A percentile compares a stretch with the other conserved stretches of the same genome.
phyloP scores from a whole-genome alignment of 2,888 invertebrate species.

The Caenorhabditis sulstoni region DNA sequence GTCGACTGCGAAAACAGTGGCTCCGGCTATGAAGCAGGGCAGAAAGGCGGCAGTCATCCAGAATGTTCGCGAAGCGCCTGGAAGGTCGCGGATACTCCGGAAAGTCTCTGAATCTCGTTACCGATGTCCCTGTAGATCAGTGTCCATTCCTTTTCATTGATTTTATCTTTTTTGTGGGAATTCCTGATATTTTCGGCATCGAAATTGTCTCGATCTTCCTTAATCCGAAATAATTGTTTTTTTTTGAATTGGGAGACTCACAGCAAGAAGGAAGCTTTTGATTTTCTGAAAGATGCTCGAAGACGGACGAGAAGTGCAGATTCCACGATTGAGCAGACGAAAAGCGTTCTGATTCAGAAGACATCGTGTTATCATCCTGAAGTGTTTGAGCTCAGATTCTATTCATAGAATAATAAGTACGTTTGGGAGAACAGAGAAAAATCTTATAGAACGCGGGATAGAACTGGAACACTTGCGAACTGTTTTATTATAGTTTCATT shows the following conservation, averaged over 20 bases:
- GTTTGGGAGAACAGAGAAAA: not conserved
- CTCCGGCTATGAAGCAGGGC: conserved; percentile 60
- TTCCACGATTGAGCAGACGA: conserved; percentile 16
- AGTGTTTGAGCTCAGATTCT: not conserved
- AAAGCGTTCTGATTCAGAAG: conserved; percentile 4
- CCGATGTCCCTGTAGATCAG: conserved; percentile 67
- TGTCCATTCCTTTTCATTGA: conserved; percentile 61
- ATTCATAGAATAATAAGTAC: not conserved
- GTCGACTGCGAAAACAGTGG: conserved; percentile 53
- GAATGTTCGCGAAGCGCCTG: conserved; percentile 67
- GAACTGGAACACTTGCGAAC: not conserved
- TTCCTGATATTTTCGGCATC: conserved; percentile 58
- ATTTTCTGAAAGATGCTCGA: conserved; percentile 43
- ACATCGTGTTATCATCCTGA: conserved; percentile 40
- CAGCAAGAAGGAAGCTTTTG: conserved; percentile 56
- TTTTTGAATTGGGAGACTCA: conserved; percentile 26
- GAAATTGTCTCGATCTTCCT: conserved; percentile 67
- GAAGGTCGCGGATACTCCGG: not conserved
- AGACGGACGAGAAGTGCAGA: conserved; percentile 32
- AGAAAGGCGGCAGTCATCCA: conserved; percentile 60
- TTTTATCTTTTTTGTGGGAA: conserved; percentile 59
- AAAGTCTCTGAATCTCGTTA: conserved; percentile 19
- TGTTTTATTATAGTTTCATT: too few relatives aligned
- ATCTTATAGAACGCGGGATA: not conserved
- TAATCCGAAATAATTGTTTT: conserved; percentile 17